Conservation (phyloP, 2,113 vertebrate species). For the Apistogramma diplotaenia region DNA sequence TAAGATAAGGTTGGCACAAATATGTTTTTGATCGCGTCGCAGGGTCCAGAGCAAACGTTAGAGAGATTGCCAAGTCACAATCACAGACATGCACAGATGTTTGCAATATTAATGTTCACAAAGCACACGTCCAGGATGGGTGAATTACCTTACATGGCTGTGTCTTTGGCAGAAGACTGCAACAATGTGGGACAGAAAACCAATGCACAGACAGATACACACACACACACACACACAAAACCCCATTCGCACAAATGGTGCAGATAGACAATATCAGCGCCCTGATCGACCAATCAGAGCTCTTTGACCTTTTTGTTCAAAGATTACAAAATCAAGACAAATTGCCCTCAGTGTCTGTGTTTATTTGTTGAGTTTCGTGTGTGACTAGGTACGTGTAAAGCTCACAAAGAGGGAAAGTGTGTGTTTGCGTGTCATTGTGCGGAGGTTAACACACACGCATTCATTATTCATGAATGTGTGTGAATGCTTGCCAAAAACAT, state of each 20-base stretch:
- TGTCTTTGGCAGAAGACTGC: slow-evolving; percentile 50
- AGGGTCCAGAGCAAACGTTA: slow-evolving; percentile 53
- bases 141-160: slow-evolving; percentile 58
- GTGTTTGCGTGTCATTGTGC: slow-evolving; percentile 20
- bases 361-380: slow-evolving; percentile 42
- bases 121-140: slow-evolving; percentile 28
- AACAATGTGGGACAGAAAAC: slow-evolving; percentile 32
- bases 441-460: slow-evolving; percentile 27
- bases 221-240: slow-evolving; percentile 10
- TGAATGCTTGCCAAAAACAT: slow-evolving; percentile 65
- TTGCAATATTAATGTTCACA: slow-evolving; percentile 61
- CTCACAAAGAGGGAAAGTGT: slow-evolving; percentile 32
- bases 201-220: slow-evolving; percentile 23
- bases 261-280: slow-evolving; percentile 42
- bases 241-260: slow-evolving; percentile 20
- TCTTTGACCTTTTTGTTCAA: slow-evolving; percentile 49
- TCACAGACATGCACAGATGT: slow-evolving; percentile 61
- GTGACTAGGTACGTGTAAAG: slow-evolving; percentile 22
- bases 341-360: slow-evolving; percentile 47
- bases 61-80: slow-evolving; percentile 63
- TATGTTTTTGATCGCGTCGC: slow-evolving; percentile 64
- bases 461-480: slow-evolving; percentile 69
- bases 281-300: slow-evolving; percentile 32
- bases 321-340: slow-evolving; percentile 59
- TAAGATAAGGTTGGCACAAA: slow-evolving; percentile 72